Percentiles rank a stretch among this genome's conserved stretches.
These are phyloP conservation scores for Nixonia krombeini DNA, from an alignment of 1,140 invertebrate genomes.

Conservation along the genomic window DNA sequence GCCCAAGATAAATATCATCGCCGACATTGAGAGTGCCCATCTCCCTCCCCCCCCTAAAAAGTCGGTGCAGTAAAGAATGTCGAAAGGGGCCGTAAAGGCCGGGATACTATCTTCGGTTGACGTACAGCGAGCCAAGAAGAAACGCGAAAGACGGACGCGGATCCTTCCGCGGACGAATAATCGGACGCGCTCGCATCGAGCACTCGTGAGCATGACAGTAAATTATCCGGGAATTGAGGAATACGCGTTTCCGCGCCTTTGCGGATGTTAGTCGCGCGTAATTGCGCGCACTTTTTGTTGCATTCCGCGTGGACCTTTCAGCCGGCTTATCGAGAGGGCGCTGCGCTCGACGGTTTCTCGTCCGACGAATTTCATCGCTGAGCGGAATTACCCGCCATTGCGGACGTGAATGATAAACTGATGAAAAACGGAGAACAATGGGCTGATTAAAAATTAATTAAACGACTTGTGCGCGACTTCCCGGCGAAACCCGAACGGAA, in stretches of 20 bases:
- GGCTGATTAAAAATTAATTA: too few species aligned
- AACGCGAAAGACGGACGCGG: slow-evolving; percentile 25
- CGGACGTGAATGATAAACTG: too few species aligned
- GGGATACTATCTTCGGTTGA: slow-evolving; percentile 25
- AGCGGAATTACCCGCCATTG: too few species aligned
- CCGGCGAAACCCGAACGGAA: neutral
- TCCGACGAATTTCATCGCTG: too few species aligned
- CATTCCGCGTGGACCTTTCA: neutral
- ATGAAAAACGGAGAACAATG: too few species aligned
- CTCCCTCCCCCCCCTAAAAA: slow-evolving; percentile 19
- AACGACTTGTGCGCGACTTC: too few species aligned
- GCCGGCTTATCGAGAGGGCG: neutral
- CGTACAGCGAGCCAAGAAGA: slow-evolving; percentile 13
- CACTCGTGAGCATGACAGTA: slow-evolving; percentile 16
- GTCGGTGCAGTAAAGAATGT: slow-evolving; percentile 16
- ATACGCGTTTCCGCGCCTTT: slow-evolving; percentile 24
- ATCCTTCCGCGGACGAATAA: slow-evolving; percentile 21
- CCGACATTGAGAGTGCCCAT: slow-evolving; percentile 1
- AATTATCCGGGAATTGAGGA: slow-evolving; percentile 39
- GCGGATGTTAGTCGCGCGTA: slow-evolving; percentile 16
- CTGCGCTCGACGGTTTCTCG: too few species aligned
- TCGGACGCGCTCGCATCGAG: slow-evolving; percentile 17
- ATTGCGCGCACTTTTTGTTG: slow-evolving; percentile 6
- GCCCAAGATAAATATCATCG: slow-evolving; percentile 10
- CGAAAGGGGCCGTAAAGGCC: slow-evolving; percentile 15